A percentile compares a stretch with the other conserved stretches of the same genome.
These are phyloP conservation scores for Schizopygopsis malacanthus DNA, from an alignment of 2,797 vertebrate species.

Conservation along the genomic window DNA sequence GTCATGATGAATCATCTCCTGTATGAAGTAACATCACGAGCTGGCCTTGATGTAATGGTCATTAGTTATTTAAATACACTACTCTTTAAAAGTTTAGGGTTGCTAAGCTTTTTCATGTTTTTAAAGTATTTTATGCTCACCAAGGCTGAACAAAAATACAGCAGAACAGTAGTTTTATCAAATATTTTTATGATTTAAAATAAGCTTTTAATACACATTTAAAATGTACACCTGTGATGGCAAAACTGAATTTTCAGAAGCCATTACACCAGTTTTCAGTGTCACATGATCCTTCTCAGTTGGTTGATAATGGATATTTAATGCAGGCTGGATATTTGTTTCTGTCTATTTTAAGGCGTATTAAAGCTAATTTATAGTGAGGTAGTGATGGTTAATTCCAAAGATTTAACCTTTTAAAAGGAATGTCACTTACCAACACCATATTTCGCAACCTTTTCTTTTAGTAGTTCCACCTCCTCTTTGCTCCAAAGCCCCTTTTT, in stretches of 20 bases:
- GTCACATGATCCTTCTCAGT: not conserved
- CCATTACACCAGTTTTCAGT: not conserved
- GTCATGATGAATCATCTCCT: not conserved
- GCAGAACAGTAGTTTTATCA: not conserved
- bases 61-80: not conserved
- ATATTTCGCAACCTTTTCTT: slow-evolving; percentile 81
- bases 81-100: not conserved
- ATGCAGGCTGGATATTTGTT: not conserved
- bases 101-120: no score
- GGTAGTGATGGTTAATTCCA: not conserved
- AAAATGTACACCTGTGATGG: not conserved
- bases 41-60: not conserved
- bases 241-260: not conserved
- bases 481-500: slow-evolving; percentile 85
- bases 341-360: not conserved
- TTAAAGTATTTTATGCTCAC: not conserved
- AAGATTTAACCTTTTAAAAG: not conserved
- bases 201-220: not conserved
- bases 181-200: not conserved
- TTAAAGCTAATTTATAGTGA: not conserved
- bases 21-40: not conserved
- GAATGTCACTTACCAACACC: slow-evolving; percentile 82
- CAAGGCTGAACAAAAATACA: not conserved
- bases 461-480: slow-evolving; percentile 80
- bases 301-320: no score